Percentiles rank a stretch among this genome's conserved stretches.
phyloP scores from a whole-genome alignment of 2,797 vertebrate species.

The Bryconaethiops microstoma region DNA sequence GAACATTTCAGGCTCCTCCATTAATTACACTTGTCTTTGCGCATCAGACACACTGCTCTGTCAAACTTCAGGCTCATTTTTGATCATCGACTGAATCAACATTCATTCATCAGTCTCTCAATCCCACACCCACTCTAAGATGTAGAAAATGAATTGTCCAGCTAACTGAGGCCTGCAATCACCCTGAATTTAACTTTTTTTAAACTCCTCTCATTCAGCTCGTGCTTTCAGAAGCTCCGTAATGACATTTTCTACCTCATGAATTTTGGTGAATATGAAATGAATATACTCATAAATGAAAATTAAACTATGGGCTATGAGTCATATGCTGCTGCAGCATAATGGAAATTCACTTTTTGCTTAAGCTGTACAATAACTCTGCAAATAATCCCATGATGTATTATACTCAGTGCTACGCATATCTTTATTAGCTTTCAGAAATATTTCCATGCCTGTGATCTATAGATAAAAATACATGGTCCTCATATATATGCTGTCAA shows the following conservation, averaged over 20 bases:
- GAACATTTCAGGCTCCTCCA: neutral
- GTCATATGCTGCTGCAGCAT: conserved; percentile 45
- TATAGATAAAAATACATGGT: conserved; percentile 58
- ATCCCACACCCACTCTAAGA: conserved; percentile 9
- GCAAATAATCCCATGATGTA: conserved; percentile 52
- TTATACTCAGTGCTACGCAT: conserved; percentile 42
- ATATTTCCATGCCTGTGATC: conserved; percentile 48
- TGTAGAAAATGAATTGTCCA: conserved; percentile 37
- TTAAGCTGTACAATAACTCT: conserved; percentile 54
- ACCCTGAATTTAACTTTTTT: conserved; percentile 34
- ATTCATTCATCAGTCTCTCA: conserved; percentile 7
- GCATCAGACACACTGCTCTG: neutral
- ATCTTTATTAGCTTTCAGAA: conserved; percentile 51
- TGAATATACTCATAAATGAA: conserved; percentile 62
- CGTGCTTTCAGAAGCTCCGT: conserved; percentile 47
- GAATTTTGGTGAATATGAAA: conserved; percentile 61
- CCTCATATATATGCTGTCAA: conserved; percentile 55
- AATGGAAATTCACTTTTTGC: conserved; percentile 59
- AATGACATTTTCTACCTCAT: conserved; percentile 62
- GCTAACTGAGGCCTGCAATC: conserved; percentile 27
- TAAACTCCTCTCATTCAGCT: conserved; percentile 46
- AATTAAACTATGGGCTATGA: conserved; percentile 56
- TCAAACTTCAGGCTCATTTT: conserved; percentile 9
- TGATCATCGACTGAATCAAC: neutral
- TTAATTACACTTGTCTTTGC: neutral